A percentile compares a stretch with the other conserved stretches of the same genome.
phyloP scores from a whole-genome alignment of 2,113 vertebrate genomes.

The Pteropus alecto region DNA sequence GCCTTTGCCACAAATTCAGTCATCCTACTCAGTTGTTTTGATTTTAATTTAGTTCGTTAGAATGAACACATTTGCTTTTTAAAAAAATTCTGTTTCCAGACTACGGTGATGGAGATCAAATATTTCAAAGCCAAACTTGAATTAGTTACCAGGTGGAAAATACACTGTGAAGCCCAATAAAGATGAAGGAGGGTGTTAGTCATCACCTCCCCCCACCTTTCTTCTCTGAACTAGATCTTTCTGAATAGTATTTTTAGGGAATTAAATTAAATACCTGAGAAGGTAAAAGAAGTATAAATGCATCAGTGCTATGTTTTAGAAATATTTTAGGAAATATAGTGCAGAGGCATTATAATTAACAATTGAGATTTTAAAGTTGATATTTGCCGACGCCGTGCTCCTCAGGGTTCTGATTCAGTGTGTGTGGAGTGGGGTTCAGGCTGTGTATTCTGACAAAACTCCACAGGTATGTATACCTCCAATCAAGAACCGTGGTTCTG shows the following conservation, averaged over 20 bases:
- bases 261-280: constrained; percentile 12
- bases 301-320: not conserved
- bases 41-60: constrained; percentile 22
- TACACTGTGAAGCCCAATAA: not conserved
- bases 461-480: not conserved
- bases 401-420: not conserved
- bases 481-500: not conserved
- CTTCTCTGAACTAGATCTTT: not conserved
- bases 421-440: not conserved
- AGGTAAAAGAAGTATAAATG: not conserved
- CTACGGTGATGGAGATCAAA: not conserved
- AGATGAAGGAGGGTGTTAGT: not conserved
- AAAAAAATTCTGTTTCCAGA: not conserved
- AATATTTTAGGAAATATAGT: not conserved
- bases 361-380: not conserved
- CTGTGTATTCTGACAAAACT: not conserved
- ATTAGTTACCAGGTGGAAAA: not conserved
- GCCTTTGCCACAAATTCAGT: not conserved
- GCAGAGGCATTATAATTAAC: not conserved
- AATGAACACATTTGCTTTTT: constrained; percentile 2
- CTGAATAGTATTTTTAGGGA: not conserved
- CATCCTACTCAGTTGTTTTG: not conserved
- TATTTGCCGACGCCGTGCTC: not conserved
- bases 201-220: not conserved
- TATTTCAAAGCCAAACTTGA: not conserved